These are phyloP conservation scores for Micrasema longulum DNA, from an alignment of 1,140 invertebrate species.

Conservation along the genomic window DNA sequence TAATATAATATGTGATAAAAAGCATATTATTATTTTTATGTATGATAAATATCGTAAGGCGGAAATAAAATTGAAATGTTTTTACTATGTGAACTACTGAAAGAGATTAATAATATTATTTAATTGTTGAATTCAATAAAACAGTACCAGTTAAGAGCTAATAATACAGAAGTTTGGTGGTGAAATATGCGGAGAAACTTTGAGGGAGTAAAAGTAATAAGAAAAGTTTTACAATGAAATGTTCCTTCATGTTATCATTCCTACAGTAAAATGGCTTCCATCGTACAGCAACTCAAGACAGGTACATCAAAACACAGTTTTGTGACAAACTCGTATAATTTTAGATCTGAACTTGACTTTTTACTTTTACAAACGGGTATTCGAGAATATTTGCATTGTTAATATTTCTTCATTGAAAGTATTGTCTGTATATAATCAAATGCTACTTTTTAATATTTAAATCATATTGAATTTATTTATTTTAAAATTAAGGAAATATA, in stretches of 20 bases:
- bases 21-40: no score
- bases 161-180: not conserved
- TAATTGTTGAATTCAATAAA: no score
- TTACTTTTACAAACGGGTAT: not conserved
- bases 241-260: conserved; percentile 47
- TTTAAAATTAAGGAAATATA: no score
- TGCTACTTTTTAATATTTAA: no score
- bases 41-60: no score
- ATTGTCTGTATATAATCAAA: no score
- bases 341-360: not conserved
- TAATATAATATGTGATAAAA: no score
- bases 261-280: not conserved
- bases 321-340: conserved; percentile 9
- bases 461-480: no score
- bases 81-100: no score
- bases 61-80: no score
- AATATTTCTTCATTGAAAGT: no score
- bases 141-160: not conserved
- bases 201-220: conserved; percentile 47
- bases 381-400: not conserved
- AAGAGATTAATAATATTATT: no score
- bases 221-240: conserved; percentile 54
- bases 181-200: conserved; percentile 25
- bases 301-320: not conserved
- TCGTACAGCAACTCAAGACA: conserved; percentile 2